These are phyloP conservation scores for Urocitellus parryii DNA, from an alignment of 2,113 vertebrate genomes.

Conservation along the genomic window DNA sequence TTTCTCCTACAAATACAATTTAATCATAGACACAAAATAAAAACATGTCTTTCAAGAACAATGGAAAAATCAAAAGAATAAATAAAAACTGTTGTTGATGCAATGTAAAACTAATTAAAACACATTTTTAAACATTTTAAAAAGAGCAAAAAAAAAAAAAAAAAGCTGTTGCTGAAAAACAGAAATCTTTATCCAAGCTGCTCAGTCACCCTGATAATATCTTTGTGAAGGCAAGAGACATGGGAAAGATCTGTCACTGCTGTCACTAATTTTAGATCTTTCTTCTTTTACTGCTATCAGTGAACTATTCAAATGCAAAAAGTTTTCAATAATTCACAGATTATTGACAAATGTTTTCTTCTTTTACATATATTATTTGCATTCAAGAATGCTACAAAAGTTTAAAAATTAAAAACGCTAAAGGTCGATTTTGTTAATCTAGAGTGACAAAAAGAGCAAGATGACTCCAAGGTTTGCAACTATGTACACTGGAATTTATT, in stretches of 20 bases:
- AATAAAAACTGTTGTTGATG: background rate
- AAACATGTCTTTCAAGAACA: conserved; percentile 16
- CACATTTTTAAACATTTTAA: too few species aligned
- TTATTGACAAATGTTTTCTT: background rate
- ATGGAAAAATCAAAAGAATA: background rate
- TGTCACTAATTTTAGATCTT: background rate
- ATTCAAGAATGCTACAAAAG: background rate
- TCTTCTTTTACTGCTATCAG: background rate
- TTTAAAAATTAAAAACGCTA: conserved; percentile 4
- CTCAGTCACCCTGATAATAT: background rate
- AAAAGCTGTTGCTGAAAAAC: background rate
- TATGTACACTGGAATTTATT: background rate
- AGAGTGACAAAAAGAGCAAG: conserved; percentile 43
- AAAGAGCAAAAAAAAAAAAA: background rate
- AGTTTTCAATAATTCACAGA: background rate
- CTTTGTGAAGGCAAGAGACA: background rate
- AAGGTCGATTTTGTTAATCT: background rate
- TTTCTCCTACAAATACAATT: conserved; percentile 22
- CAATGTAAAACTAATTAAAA: too few species aligned
- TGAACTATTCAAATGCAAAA: background rate
- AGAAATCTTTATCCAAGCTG: background rate
- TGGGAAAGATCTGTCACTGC: background rate
- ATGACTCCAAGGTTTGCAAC: background rate
- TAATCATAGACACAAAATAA: background rate
- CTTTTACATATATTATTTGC: background rate